Conservation (phyloP, 2,797 vertebrate genomes). For the Botia almorhae region DNA sequence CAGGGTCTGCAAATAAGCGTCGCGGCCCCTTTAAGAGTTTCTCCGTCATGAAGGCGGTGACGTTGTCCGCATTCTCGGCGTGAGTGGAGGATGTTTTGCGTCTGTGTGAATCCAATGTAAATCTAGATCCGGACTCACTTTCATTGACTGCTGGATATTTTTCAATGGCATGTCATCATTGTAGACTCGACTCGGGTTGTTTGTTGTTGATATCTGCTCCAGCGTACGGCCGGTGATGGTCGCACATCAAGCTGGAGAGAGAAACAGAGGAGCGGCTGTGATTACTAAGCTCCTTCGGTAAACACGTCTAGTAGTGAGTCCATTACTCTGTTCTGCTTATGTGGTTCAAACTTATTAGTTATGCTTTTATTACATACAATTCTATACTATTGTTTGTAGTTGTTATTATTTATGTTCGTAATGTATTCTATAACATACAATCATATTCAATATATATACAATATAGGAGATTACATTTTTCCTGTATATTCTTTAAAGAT, state of each 20-base stretch:
- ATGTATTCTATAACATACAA: too few relatives aligned
- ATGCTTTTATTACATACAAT: too few relatives aligned
- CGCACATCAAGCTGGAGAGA: constrained; percentile 26
- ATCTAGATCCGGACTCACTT: not conserved
- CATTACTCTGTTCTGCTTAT: too few relatives aligned
- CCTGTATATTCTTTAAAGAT: too few relatives aligned
- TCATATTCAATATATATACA: too few relatives aligned
- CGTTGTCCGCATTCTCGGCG: constrained; percentile 42
- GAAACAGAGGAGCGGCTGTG: constrained; percentile 8
- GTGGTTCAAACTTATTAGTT: too few relatives aligned
- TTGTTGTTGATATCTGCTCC: not conserved
- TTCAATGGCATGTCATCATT: constrained; percentile 4
- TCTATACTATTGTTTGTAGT: too few relatives aligned
- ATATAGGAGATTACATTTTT: too few relatives aligned
- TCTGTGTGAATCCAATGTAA: not conserved
- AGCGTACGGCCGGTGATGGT: constrained; percentile 20
- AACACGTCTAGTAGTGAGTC: too few relatives aligned
- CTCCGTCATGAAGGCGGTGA: constrained; percentile 34
- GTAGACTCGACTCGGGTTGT: not conserved
- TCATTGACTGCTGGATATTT: not conserved
- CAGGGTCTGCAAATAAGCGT: not conserved
- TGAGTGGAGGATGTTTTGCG: not conserved
- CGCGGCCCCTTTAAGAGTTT: constrained; percentile 57
- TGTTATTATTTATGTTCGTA: too few relatives aligned
- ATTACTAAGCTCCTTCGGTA: constrained; percentile 34